Conservation (phyloP, 2,113 vertebrate species). For the Scytalopus superciliaris region DNA sequence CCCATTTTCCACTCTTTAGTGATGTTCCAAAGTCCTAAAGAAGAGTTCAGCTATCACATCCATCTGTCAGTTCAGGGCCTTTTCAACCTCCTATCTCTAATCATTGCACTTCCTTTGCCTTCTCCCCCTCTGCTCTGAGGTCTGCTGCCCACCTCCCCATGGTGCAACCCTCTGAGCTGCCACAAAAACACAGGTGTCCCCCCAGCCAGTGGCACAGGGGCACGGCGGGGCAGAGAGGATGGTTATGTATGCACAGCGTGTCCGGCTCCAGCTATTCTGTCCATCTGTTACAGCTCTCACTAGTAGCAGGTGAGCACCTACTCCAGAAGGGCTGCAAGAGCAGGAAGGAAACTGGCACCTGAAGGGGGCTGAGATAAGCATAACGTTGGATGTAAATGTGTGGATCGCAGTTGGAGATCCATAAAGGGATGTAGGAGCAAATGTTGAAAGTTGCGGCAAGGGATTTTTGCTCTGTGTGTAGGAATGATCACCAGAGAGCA, state of each 20-base stretch:
- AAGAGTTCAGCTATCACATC: neutral
- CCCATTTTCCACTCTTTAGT: neutral
- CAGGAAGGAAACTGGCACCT: neutral
- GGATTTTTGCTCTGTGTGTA: neutral
- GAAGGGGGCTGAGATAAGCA: neutral
- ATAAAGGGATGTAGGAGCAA: neutral
- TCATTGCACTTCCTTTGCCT: neutral
- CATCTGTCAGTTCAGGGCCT: neutral
- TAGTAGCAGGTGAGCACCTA: neutral
- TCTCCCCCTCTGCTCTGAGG: neutral
- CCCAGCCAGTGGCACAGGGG: neutral
- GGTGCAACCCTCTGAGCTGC: neutral
- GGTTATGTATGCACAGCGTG: neutral
- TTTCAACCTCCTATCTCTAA: neutral
- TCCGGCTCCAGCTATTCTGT: neutral
- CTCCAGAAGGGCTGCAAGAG: neutral
- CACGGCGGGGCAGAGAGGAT: neutral
- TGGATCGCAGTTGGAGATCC: neutral
- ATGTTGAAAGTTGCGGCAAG: rapidly evolving
- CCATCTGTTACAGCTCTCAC: conserved; percentile 14
- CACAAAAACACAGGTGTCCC: neutral
- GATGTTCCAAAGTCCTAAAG: neutral
- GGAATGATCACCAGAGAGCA: neutral
- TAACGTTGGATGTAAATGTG: neutral
- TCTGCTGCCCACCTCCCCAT: neutral